Percentiles rank a stretch among this genome's conserved stretches.
Evolutionary conservation across 2,113 vertebrate species (phyloP).

Genomic region (Indicator maculatus): DNA sequence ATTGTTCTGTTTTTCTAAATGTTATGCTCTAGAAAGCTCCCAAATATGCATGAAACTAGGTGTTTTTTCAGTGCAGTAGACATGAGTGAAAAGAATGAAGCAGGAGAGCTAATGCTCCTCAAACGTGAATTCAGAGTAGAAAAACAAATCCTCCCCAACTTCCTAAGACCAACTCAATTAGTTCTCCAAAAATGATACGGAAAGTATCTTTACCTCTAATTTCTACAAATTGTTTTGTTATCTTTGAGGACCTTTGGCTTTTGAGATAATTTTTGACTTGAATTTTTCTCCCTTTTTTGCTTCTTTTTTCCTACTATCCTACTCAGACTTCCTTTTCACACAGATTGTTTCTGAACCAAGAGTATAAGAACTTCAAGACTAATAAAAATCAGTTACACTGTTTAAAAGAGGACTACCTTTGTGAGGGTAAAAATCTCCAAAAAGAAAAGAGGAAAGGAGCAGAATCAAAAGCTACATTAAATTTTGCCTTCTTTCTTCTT

Average conservation of each 20-base stretch:
- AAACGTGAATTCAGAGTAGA: background rate
- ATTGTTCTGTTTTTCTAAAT: background rate
- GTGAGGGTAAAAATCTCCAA: background rate
- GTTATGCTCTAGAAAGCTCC: background rate
- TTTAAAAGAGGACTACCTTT: background rate
- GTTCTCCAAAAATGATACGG: background rate
- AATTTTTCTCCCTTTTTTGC: background rate
- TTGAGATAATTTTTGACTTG: background rate
- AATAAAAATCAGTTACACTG: background rate
- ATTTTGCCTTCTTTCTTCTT: constrained; percentile 65
- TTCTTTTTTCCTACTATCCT: background rate
- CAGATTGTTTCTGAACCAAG: background rate
- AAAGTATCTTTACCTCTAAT: background rate
- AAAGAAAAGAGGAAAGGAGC: background rate
- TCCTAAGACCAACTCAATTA: background rate
- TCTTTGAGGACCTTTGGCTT: background rate
- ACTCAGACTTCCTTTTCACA: background rate
- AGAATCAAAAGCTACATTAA: constrained; percentile 56
- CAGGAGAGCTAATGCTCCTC: background rate
- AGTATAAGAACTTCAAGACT: background rate
- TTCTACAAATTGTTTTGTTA: background rate
- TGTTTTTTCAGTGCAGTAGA: background rate
- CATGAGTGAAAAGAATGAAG: background rate
- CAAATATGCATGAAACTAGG: background rate
- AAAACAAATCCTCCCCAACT: background rate